Evolutionary conservation across 2,888 invertebrate genomes (phyloP), one percentile per base, ranked within the genome.

Genomic region (Drosophila ezoana): DNA sequence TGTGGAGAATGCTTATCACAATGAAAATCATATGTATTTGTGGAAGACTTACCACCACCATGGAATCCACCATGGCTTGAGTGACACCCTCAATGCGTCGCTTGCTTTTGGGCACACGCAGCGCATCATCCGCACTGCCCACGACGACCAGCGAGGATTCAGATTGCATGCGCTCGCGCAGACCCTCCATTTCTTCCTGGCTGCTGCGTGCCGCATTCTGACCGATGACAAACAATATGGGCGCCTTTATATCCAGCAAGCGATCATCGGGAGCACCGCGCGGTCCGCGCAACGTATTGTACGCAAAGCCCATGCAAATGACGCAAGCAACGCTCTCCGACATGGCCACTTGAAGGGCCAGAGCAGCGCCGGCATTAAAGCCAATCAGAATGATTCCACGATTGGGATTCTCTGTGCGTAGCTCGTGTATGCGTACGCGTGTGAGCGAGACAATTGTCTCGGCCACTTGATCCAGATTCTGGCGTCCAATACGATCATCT

Each of bases 141-240:
- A 97, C 95, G 13, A 97, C 94, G 37, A 97, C 93, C 37, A 97
- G 91, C 53, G 95, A 95, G 3, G 96, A 95, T 89, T 96, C 96
- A 0, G 95, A 95, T 72, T 95, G 93, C 95, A 97, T 95, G 72
- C 94, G 94, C 86, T 96, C 96, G 4, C 97, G 93, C 40, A 97
- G 90, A 58, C 95, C 95, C 91, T 97, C 97, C 83, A 97, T 93
- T 90, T 96, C 96, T 87, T 96, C 96, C 52, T 95, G 93, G 40
- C 95, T 95, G 64, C 93, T 92, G 65, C 94, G 93, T 13, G 93
- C 93, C 0, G 96, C 94, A 89, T 95, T 94, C 89, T 97, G 96
- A 3, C 97, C 97, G 70, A 96, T 94, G 0, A 97, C 94, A 92
- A 97, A 97, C 80, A 97, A 92, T 8, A 95, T 94, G 0, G 97